Conservation (phyloP, 2,797 vertebrate genomes). For the Coregonus ussuriensis region DNA sequence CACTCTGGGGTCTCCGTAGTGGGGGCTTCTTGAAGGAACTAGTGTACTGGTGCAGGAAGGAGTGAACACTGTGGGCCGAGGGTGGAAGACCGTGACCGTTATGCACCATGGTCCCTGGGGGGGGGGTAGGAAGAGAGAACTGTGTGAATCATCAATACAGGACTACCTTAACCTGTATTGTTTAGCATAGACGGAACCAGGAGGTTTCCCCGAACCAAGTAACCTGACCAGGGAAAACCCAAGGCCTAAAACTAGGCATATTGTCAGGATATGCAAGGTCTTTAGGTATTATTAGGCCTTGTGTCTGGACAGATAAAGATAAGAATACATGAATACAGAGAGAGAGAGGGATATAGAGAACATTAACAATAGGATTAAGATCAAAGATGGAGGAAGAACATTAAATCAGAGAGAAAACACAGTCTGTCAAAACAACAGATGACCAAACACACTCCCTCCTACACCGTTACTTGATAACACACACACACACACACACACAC, state of each 20-base stretch:
- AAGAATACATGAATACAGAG: neutral
- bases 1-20: constrained; percentile 90
- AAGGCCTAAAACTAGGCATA: no score
- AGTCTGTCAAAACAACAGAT: neutral
- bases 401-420: neutral
- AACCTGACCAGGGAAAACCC: no score
- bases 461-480: constrained; percentile 27
- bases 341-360: neutral
- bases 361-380: neutral
- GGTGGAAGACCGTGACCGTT: constrained; percentile 93
- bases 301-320: neutral
- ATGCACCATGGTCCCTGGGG: constrained; percentile 91
- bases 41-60: constrained; percentile 94
- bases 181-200: no score
- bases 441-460: neutral
- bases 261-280: no score
- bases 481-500: constrained; percentile 10
- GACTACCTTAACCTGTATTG: neutral
- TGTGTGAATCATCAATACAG: neutral
- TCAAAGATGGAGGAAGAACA: neutral
- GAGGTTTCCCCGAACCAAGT: no score
- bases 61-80: constrained; percentile 95
- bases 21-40: constrained; percentile 96
- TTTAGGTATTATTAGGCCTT: neutral
- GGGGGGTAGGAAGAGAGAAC: neutral